Evolutionary conservation across 2,888 invertebrate genomes (phyloP).

Genomic region (Salticus scenicus): DNA sequence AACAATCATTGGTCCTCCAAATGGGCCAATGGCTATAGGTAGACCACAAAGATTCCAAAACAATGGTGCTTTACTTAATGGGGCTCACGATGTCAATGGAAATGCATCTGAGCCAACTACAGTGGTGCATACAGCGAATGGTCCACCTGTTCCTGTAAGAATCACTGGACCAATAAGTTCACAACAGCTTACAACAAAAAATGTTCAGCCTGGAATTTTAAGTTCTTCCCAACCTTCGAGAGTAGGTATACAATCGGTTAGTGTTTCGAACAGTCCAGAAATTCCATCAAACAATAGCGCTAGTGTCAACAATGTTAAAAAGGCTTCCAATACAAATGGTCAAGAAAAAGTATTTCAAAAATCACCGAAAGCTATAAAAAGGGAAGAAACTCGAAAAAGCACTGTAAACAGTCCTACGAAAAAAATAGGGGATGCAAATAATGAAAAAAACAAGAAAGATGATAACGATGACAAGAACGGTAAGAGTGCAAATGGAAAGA

Average conservation of each 20-base stretch:
- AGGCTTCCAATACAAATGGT: background rate
- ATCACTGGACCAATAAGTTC: conserved; percentile 42
- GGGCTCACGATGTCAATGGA: conserved; percentile 39
- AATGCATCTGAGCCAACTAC: conserved; percentile 47
- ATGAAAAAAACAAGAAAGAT: conserved; percentile 6
- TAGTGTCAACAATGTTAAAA: background rate
- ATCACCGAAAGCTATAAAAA: conserved; percentile 47
- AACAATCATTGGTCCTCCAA: conserved; percentile 63
- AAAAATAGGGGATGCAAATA: background rate
- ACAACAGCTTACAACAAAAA: conserved; percentile 41
- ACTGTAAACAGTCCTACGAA: background rate
- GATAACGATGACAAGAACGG: conserved; percentile 19
- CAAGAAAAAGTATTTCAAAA: conserved; percentile 54
- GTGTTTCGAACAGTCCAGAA: conserved; percentile 26
- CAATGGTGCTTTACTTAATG: conserved; percentile 32
- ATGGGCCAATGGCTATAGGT: conserved; percentile 33
- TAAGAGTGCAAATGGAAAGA: conserved; percentile 33
- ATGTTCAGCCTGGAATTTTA: conserved; percentile 48
- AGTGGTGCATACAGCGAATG: conserved; percentile 38
- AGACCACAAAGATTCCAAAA: conserved; percentile 49
- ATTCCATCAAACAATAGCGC: background rate
- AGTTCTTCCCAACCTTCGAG: conserved; percentile 21
- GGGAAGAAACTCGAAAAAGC: conserved; percentile 46
- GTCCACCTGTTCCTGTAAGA: background rate
- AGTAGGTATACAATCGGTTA: conserved; percentile 55